Evolutionary conservation across 2,888 invertebrate genomes (phyloP).

Genomic region (Hydrotaea cyrtoneurina): DNA sequence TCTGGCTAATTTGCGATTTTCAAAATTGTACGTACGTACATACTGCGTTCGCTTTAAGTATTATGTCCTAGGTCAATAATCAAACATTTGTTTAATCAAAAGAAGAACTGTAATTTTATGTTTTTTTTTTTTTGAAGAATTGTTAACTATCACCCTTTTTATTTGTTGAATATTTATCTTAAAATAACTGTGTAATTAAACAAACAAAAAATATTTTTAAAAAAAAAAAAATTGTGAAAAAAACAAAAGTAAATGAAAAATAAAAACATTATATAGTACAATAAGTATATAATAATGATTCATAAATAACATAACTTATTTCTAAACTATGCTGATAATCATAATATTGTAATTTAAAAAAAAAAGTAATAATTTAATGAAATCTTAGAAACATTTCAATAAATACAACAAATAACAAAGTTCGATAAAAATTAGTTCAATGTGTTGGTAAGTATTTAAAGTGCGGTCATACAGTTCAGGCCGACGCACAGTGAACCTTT

Average conservation of each 20-base stretch:
- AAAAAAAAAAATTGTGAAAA: slow-evolving; percentile 42
- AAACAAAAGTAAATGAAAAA: slow-evolving; percentile 1
- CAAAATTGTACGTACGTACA: background rate
- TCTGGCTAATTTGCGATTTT: background rate
- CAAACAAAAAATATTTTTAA: slow-evolving; percentile 39
- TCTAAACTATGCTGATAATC: slow-evolving; percentile 8
- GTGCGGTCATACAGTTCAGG: too few relatives aligned
- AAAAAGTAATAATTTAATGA: slow-evolving; percentile 43
- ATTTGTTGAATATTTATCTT: slow-evolving; percentile 42
- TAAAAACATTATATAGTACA: slow-evolving; percentile 12
- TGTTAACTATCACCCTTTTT: slow-evolving; percentile 36
- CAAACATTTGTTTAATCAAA: background rate
- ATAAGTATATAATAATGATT: slow-evolving; percentile 23
- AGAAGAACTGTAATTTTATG: slow-evolving; percentile 2
- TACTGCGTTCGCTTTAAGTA: slow-evolving; percentile 10
- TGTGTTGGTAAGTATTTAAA: too few relatives aligned
- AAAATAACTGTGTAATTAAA: slow-evolving; percentile 33
- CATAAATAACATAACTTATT: slow-evolving; percentile 22
- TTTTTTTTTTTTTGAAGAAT: background rate
- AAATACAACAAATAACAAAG: slow-evolving; percentile 50
- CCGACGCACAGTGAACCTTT: too few relatives aligned
- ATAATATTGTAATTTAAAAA: slow-evolving; percentile 37
- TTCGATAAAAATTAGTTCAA: too few relatives aligned
- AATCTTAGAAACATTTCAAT: slow-evolving; percentile 52
- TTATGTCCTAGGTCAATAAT: slow-evolving; percentile 5